Evolutionary conservation across 2,113 vertebrate genomes (phyloP).

Genomic region (Platichthys stellatus): DNA sequence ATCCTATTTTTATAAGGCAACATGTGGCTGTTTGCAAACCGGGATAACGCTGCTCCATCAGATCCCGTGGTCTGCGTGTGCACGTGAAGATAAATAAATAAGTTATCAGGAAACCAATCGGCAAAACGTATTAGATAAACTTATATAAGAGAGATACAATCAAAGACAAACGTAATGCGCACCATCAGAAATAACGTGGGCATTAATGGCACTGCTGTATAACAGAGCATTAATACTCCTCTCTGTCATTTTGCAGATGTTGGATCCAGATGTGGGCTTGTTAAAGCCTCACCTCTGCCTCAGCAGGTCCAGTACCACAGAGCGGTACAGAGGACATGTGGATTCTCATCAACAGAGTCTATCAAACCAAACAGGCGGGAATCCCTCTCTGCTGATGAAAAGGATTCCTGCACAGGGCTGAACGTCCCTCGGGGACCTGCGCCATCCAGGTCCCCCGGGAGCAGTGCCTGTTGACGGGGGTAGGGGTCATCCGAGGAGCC

Average conservation of each 20-base stretch:
- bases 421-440: conserved; percentile 77
- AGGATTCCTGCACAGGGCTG: conserved; percentile 71
- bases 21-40: background rate
- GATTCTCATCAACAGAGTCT: conserved; percentile 10
- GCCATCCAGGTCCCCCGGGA: conserved; percentile 76
- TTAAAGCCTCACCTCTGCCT: too few relatives aligned
- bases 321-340: background rate
- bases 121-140: background rate
- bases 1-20: conserved; percentile 33
- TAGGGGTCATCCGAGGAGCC: conserved; percentile 80
- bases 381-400: conserved; percentile 55
- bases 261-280: background rate
- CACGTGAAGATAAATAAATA: background rate
- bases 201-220: background rate
- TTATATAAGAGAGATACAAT: background rate
- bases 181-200: background rate
- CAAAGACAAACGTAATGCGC: background rate
- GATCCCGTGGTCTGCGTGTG: background rate
- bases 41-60: background rate
- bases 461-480: conserved; percentile 73
- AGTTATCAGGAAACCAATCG: background rate
- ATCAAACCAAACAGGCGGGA: conserved; percentile 62
- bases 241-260: background rate
- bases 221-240: background rate
- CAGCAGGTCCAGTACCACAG: background rate